Conservation (phyloP, 2,888 invertebrate genomes). For the Perizoma flavofasciatum region DNA sequence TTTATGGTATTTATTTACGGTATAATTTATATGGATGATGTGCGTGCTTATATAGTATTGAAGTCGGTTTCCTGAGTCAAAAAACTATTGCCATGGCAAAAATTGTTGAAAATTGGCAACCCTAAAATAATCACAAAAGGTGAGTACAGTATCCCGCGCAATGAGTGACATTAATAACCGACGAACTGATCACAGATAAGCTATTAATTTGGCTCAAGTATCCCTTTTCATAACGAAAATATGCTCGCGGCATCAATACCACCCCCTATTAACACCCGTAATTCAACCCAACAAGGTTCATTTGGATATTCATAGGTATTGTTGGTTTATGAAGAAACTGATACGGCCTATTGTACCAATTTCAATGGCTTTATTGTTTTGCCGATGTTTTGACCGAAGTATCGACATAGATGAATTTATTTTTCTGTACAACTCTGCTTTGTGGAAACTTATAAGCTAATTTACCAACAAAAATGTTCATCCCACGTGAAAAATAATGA, state of each 20-base stretch:
- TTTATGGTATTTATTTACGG: too few relatives aligned
- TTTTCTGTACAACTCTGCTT: neutral
- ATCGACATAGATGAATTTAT: neutral
- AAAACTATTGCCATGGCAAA: too few relatives aligned
- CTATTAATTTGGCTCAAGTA: conserved; percentile 80
- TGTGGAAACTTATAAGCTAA: too few relatives aligned
- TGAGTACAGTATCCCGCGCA: conserved; percentile 63
- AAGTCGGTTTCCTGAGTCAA: too few relatives aligned
- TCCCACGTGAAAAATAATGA: too few relatives aligned
- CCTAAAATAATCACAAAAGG: conserved; percentile 57
- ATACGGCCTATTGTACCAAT: conserved; percentile 66
- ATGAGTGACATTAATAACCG: conserved; percentile 77
- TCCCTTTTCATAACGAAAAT: conserved; percentile 65
- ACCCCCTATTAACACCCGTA: conserved; percentile 23
- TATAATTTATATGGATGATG: too few relatives aligned
- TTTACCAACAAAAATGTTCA: too few relatives aligned
- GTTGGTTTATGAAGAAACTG: conserved; percentile 60
- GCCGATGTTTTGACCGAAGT: conserved; percentile 52
- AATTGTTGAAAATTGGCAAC: conserved; percentile 43
- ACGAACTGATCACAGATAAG: conserved; percentile 75
- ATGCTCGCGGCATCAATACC: conserved; percentile 44
- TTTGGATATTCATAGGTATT: conserved; percentile 25
- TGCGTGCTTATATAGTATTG: too few relatives aligned
- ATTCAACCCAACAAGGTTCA: conserved; percentile 28
- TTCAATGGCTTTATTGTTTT: conserved; percentile 72